These are phyloP conservation scores for Conomelus anceps DNA, from an alignment of 2,888 invertebrate species.

Conservation along the genomic window DNA sequence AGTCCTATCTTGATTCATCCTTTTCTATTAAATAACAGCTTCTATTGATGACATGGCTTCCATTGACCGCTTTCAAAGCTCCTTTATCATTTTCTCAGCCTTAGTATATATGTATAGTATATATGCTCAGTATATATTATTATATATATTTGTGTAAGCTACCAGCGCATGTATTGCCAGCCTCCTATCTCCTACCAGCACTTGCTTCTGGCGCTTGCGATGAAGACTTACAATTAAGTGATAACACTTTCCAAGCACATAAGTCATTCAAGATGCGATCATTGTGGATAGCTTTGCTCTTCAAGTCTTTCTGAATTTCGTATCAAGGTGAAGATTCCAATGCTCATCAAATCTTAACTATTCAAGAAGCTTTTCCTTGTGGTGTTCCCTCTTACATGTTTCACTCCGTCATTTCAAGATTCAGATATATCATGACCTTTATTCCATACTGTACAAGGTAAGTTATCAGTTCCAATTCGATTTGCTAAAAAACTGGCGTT, in stretches of 20 bases:
- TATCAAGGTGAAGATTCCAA: background rate
- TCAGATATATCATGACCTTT: background rate
- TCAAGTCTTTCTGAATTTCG: background rate
- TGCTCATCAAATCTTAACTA: background rate
- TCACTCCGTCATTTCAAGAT: too few relatives aligned
- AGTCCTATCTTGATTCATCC: background rate
- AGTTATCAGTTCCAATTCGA: too few relatives aligned
- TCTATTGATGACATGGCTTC: background rate
- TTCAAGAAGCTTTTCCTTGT: too few relatives aligned
- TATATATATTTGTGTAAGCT: background rate
- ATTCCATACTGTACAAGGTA: too few relatives aligned
- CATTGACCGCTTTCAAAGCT: background rate
- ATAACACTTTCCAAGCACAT: background rate
- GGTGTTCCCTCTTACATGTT: background rate
- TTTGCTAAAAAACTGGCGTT: too few relatives aligned
- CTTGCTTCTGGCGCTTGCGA: background rate
- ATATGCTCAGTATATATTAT: too few relatives aligned
- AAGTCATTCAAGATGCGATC: background rate
- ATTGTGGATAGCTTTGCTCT: background rate
- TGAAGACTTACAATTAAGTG: background rate
- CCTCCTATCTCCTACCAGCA: background rate
- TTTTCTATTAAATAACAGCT: background rate
- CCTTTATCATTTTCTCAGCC: background rate
- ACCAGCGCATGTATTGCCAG: background rate
- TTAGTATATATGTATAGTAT: too few relatives aligned